Evolutionary conservation across 1,140 invertebrate genomes (phyloP), one percentile per base, ranked within the genome.

Genomic region (Eufriesea mexicana): DNA sequence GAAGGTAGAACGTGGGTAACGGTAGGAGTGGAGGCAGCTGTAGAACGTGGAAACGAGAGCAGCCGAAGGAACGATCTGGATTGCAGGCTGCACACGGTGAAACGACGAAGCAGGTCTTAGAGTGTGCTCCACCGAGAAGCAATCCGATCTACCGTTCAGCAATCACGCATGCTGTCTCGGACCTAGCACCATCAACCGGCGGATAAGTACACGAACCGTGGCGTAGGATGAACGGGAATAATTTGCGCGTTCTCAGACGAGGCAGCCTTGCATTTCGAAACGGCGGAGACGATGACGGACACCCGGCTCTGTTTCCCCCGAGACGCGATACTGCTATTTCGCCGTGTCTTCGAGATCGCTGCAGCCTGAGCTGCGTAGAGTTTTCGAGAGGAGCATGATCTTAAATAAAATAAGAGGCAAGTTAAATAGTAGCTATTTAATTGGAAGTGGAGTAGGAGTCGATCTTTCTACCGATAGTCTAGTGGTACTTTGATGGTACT

Each of bases 141-240:
- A 80, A 80, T 80, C 79, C 79, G 79, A 80, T 80, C 79, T 80
- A 74, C 70, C 70, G 79, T 80, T 80, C 71, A 64, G 71, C 59
- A 66, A 80, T 80, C 79, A 74, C 71, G 79, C 79, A 47, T 59
- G 57, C 23, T 25, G 70, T 49, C 23, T 61, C 57, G 67, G 49
- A 55, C 14, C 51, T 47, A 23, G 20, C 20, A 67, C 49, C 74
- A 25, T 70, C 78, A 66, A 66, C 62, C 62, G 9, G 42, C 7
- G 78, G 59, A 64, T 80, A 80, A 80, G 47, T 74, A 64, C 79
- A 62, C 78, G 68, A 42, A 18, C 57, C 35, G 59, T 23, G 35
- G 12, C 57, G 47, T 8, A 64, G 57, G 47, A 64, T 61, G 23
- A 66, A 80, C 79, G 59, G 62, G 79, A 80, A 80, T 80, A 74